A percentile compares a stretch with the other conserved stretches of the same genome.
Conservation (phyloP, 2,797 vertebrate species). For the Pseudopleuronectes americanus region DNA sequence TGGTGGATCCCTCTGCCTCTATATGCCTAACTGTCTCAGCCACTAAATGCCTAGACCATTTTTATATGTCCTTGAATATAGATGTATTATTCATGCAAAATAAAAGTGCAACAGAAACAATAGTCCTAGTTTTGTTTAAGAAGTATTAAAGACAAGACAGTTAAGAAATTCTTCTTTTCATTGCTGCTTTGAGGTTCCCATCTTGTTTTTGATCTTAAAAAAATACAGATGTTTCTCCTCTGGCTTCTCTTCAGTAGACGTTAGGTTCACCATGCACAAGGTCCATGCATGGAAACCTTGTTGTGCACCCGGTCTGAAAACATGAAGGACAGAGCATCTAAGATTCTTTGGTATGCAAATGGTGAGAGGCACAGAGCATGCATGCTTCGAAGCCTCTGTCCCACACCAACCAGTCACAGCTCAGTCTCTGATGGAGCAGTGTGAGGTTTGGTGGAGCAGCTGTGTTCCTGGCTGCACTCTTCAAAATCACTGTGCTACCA, state of each 20-base stretch:
- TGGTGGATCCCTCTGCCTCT: constrained; percentile 20
- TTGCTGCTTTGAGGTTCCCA: constrained; percentile 10
- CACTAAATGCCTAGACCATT: background rate
- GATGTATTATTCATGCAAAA: background rate
- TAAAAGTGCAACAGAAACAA: background rate
- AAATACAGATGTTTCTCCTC: constrained; percentile 22
- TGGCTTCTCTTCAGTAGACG: constrained; percentile 9
- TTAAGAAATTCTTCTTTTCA: too few relatives aligned
- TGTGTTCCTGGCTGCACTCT: constrained; percentile 52
- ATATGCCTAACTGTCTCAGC: constrained; percentile 7
- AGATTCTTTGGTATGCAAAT: constrained; percentile 61
- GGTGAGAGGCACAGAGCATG: constrained; percentile 32
- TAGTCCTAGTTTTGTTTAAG: background rate
- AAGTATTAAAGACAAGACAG: constrained; percentile 5
- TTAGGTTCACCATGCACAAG: constrained; percentile 7
- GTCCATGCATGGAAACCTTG: constrained; percentile 28
- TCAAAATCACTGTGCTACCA: constrained; percentile 61
- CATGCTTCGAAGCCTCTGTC: constrained; percentile 29
- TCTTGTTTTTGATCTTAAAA: constrained; percentile 32
- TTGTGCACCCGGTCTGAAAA: constrained; percentile 30
- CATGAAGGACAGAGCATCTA: constrained; percentile 28
- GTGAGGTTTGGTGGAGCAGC: constrained; percentile 61
- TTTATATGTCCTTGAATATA: background rate
- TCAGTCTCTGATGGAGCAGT: constrained; percentile 25
- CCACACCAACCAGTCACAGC: constrained; percentile 14